Conservation (phyloP, 2,113 vertebrate genomes). For the Boleophthalmus pectinirostris region DNA sequence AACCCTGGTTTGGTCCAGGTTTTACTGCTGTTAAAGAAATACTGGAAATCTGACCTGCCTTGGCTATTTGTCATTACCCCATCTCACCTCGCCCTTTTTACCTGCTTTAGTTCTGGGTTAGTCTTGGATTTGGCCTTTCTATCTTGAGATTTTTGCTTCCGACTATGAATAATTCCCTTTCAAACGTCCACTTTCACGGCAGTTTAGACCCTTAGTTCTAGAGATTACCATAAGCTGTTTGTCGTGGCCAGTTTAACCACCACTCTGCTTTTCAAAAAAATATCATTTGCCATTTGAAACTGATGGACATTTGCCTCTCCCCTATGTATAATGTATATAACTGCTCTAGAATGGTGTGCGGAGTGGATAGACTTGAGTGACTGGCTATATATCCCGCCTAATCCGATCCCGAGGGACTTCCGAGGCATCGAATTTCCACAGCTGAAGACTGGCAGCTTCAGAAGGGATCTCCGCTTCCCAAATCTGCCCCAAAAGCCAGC, state of each 20-base stretch:
- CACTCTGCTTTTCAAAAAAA: constrained; percentile 2
- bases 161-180: constrained; percentile 8
- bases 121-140: background rate
- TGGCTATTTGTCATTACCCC: background rate
- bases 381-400: constrained; percentile 69
- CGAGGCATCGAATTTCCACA: constrained; percentile 62
- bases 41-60: background rate
- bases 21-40: background rate
- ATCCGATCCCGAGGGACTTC: constrained; percentile 76
- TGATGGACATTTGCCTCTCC: constrained; percentile 1
- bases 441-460: constrained; percentile 66
- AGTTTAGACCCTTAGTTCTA: constrained; percentile 10
- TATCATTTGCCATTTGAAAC: background rate
- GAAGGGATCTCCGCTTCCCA: constrained; percentile 66
- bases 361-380: constrained; percentile 54
- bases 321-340: constrained; percentile 30
- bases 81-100: background rate
- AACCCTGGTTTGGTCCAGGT: background rate
- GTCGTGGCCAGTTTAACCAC: background rate
- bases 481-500: constrained; percentile 65
- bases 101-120: background rate
- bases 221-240: constrained; percentile 3
- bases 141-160: background rate
- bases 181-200: constrained; percentile 3
- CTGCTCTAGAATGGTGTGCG: constrained; percentile 31